A percentile compares a stretch with the other conserved stretches of the same genome.
These are phyloP conservation scores for Harpagus bidentatus DNA, from an alignment of 2,113 vertebrate genomes.

Conservation along the genomic window DNA sequence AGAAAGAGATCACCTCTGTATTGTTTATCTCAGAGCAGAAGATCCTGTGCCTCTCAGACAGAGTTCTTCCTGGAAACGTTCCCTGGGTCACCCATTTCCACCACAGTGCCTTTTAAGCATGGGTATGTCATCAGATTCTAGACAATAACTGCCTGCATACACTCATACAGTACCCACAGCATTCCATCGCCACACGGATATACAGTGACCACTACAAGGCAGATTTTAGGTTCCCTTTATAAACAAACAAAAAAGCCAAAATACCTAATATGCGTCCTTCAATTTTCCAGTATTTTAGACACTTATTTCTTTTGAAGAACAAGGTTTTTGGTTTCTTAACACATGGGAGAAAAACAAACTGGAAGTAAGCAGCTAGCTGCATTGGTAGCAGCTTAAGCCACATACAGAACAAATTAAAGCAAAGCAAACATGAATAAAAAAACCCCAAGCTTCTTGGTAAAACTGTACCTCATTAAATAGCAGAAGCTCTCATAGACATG, in stretches of 20 bases:
- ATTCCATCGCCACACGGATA: background rate
- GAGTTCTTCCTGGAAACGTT: background rate
- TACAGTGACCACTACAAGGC: background rate
- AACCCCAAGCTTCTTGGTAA: background rate
- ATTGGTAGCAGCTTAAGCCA: background rate
- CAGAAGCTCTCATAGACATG: background rate
- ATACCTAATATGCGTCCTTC: background rate
- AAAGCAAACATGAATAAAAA: background rate
- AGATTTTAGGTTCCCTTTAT: background rate
- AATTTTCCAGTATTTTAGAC: background rate
- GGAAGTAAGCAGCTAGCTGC: background rate
- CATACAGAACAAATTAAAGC: background rate
- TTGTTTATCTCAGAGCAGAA: background rate
- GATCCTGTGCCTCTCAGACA: background rate
- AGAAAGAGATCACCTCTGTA: background rate
- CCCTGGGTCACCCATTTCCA: background rate
- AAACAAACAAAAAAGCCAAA: background rate
- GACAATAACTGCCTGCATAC: background rate
- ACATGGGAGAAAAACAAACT: background rate
- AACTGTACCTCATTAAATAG: background rate
- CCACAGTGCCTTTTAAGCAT: background rate
- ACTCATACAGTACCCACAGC: background rate
- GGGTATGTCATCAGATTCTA: background rate
- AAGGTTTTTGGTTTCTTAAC: background rate
- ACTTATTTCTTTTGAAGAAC: background rate